Base-by-base conservation (phyloP, 2,888 invertebrate genomes). In the Troides aeacus region DNA sequence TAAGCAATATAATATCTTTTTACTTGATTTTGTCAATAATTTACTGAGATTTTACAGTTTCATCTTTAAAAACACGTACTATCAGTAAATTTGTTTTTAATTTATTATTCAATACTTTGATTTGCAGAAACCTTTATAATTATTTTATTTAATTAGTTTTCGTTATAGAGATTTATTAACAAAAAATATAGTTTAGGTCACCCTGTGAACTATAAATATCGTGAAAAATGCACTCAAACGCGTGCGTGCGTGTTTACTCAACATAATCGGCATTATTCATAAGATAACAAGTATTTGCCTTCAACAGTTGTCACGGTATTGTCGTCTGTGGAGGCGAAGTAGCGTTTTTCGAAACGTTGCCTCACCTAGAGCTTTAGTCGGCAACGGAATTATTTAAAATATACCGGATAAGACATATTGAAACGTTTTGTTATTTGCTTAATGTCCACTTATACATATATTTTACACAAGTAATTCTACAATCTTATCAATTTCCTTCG, bases 191-290 rank as follows among this genome's bases (percentile, higher is more conserved):
- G 69, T 69, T 78, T 72, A 69, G 68, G 72, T 79, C 91, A 88
- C 59, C 81, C 88, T 91, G 87, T 91, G 82, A 80, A 83, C 76
- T 80, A 85, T 83, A 85, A 85, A 82, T 82, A 86, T 87, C 77
- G 83, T 88, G 87, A 89, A 90, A 91, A 92, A 90, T 87, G 86
- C 88, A 90, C 79, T 84, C 74, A 78, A 82, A 83, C 84, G 81
- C 81, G 85, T 84, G 84, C 85, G 86, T 84, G 84, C 82, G 81
- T 90, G 88, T 92, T 92, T 90, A 82, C 86, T 77, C 84, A 90
- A 88, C 83, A 89, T 90, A 89, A 90, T 91, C 92, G 90, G 89
- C 89, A 91, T 92, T 91, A 92, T 92, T 92, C 92, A 92, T 91
- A 90, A 88, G 91, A 92, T 92, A 92, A 89, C 89, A 81, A 86